Conservation (phyloP, 2,888 invertebrate species). For the Neoitamus cyanurus region DNA sequence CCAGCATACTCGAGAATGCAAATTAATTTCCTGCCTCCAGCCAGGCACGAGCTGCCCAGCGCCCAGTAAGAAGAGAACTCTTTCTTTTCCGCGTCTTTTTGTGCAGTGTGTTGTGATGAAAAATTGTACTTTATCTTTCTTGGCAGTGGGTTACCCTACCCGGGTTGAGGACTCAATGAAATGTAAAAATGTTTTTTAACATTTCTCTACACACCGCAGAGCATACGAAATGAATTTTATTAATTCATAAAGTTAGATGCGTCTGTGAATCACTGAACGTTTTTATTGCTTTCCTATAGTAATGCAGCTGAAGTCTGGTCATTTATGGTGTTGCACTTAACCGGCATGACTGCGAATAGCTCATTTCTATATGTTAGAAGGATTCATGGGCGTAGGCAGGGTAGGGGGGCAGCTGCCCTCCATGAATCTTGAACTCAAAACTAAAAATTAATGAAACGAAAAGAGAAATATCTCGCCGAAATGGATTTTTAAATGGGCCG, state of each 20-base stretch:
- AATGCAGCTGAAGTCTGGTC: neutral
- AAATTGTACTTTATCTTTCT: neutral
- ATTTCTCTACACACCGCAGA: neutral
- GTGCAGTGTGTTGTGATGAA: neutral
- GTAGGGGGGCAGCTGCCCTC: too few species aligned
- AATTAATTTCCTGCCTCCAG: neutral
- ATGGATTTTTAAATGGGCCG: too few species aligned
- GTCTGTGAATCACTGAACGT: neutral
- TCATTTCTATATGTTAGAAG: neutral
- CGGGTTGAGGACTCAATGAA: neutral
- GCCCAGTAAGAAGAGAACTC: neutral
- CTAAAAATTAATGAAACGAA: too few species aligned
- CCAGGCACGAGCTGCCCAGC: neutral
- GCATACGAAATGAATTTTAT: neutral
- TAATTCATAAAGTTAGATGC: neutral
- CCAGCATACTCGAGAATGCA: neutral
- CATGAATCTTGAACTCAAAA: too few species aligned
- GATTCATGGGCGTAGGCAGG: too few species aligned
- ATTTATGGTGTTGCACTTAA: neutral
- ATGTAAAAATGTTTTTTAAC: neutral
- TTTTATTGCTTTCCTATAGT: neutral
- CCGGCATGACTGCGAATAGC: neutral
- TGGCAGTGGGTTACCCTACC: slow-evolving; percentile 5
- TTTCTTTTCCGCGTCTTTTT: neutral
- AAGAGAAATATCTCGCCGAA: too few species aligned